These are phyloP conservation scores for Pocillopora meandrina DNA, from an alignment of 92 coral and sea anemone species.

Conservation along the genomic window DNA sequence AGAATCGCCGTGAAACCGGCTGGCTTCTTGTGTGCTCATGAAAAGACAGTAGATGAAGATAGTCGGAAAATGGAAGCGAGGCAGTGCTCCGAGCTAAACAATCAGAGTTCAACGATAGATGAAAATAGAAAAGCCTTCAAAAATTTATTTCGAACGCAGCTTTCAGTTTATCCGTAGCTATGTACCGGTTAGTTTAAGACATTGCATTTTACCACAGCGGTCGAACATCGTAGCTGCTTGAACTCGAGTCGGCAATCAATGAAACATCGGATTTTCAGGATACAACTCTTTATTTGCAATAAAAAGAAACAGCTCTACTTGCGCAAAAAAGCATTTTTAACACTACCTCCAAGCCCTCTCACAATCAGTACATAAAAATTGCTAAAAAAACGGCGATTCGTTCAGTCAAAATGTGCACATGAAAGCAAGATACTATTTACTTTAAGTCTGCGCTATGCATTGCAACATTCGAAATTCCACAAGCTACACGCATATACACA, in stretches of 20 bases:
- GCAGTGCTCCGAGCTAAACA: no score
- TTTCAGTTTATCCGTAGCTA: slow-evolving; percentile 44
- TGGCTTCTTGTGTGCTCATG: no score
- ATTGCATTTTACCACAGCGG: not conserved
- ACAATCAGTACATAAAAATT: not conserved
- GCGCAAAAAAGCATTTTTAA: not conserved
- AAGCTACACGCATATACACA: not conserved
- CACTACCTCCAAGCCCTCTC: not conserved
- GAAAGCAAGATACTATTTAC: not conserved
- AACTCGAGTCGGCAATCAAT: slow-evolving; percentile 7
- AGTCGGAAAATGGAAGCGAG: no score
- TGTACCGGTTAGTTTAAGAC: not conserved
- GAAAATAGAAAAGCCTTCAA: not conserved
- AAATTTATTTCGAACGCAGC: not conserved
- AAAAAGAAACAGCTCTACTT: slow-evolving; percentile 11
- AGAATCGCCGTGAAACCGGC: no score
- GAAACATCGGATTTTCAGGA: not conserved
- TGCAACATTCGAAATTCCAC: not conserved
- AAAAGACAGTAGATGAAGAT: no score
- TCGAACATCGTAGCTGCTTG: not conserved
- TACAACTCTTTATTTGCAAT: slow-evolving; percentile 27
- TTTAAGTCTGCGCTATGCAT: not conserved
- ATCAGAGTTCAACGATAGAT: no score
- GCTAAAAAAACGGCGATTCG: not conserved
- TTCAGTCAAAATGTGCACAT: not conserved